Evolutionary conservation across 2,113 vertebrate species (phyloP).

Genomic region (Sterna hirundo): DNA sequence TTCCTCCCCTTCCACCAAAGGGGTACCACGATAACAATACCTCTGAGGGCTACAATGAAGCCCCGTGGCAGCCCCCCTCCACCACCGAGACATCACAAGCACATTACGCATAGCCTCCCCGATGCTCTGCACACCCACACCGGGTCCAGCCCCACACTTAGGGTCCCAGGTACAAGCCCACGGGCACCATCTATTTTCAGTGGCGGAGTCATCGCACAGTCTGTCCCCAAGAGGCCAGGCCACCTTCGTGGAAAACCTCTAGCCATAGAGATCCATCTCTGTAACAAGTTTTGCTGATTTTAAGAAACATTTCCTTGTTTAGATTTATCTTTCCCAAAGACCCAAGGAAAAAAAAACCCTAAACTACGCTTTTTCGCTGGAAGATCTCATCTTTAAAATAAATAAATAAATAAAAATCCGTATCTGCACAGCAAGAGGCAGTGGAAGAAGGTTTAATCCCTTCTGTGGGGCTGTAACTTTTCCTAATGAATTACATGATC

Average conservation of each 20-base stretch:
- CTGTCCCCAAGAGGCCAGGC: not conserved
- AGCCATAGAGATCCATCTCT: not conserved
- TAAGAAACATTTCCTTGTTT: not conserved
- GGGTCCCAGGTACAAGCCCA: not conserved
- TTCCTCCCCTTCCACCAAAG: not conserved
- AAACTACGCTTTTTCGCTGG: not conserved
- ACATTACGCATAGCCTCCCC: rapidly evolving
- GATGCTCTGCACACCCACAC: not conserved
- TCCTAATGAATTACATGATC: not conserved
- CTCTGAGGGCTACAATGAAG: not conserved
- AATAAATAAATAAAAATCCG: not conserved
- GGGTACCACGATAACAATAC: too few species aligned
- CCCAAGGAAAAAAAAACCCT: not conserved
- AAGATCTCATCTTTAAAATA: not conserved
- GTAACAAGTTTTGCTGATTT: not conserved
- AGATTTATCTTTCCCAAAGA: not conserved
- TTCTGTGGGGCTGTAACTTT: not conserved
- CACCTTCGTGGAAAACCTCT: not conserved
- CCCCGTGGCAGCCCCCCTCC: not conserved
- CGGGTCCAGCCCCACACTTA: not conserved
- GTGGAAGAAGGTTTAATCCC: not conserved
- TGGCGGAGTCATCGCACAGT: not conserved
- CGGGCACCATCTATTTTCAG: not conserved
- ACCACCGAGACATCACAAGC: not conserved
- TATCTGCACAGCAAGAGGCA: not conserved